These are phyloP conservation scores for Corythornis madagascariensis DNA, from an alignment of 2,113 vertebrate species.

Conservation along the genomic window DNA sequence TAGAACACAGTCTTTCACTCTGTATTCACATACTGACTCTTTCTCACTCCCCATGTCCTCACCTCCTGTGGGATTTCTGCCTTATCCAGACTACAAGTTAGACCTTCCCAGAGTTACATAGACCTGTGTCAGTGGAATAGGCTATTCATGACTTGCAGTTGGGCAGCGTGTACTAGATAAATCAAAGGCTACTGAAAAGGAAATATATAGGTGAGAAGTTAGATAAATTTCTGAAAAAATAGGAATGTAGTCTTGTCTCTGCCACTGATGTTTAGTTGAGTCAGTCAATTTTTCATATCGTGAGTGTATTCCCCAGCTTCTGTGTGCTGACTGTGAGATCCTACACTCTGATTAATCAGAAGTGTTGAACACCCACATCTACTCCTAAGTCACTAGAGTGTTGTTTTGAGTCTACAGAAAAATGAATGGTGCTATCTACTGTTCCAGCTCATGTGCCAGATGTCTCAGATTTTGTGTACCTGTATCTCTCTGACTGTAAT, in stretches of 20 bases:
- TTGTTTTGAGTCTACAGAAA: conserved; percentile 1
- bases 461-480: conserved; percentile 22
- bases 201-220: conserved; percentile 1
- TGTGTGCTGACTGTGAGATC: neutral
- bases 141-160: neutral
- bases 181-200: neutral
- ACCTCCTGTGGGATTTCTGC: neutral
- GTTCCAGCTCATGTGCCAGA: conserved; percentile 17
- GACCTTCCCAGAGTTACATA: neutral
- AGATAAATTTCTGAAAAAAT: conserved; percentile 41
- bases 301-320: neutral
- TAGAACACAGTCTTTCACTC: neutral
- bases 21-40: neutral
- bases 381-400: conserved; percentile 23
- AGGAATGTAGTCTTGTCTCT: neutral
- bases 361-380: conserved; percentile 16
- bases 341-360: conserved; percentile 42
- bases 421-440: conserved; percentile 8
- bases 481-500: conserved; percentile 6
- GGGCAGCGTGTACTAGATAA: neutral
- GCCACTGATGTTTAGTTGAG: neutral
- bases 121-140: neutral
- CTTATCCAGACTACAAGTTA: neutral
- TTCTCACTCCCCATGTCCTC: neutral
- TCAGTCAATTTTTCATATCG: conserved; percentile 21